A percentile compares a stretch with the other conserved stretches of the same genome.
Evolutionary conservation across 2,888 invertebrate genomes (phyloP).

Genomic region (Horisme vitalbata): DNA sequence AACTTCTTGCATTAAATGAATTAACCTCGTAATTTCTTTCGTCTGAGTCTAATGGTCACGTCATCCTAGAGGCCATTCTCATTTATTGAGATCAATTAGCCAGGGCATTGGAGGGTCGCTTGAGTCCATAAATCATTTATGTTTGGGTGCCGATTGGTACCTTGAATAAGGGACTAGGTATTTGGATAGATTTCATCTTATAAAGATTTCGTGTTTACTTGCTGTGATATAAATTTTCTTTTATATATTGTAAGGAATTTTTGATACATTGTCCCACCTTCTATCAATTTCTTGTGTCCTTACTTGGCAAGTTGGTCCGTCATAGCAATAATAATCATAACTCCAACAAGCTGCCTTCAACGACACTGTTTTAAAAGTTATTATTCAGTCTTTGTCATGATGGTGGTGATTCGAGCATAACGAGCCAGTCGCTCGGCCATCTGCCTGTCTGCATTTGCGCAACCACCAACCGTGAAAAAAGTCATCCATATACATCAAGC

Average conservation of each 20-base stretch:
- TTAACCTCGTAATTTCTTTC: constrained; percentile 70
- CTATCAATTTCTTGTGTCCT: neutral
- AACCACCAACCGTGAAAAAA: constrained; percentile 53
- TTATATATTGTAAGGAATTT: too few relatives aligned
- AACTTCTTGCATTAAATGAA: constrained; percentile 62
- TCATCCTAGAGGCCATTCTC: constrained; percentile 62
- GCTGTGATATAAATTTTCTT: too few relatives aligned
- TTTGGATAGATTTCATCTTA: neutral
- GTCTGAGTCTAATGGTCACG: constrained; percentile 58
- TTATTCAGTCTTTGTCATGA: constrained; percentile 35
- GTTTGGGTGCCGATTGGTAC: constrained; percentile 28
- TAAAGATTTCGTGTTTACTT: too few relatives aligned
- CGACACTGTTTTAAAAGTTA: constrained; percentile 29
- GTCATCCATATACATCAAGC: constrained; percentile 48
- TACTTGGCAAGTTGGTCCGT: neutral
- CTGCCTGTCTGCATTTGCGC: constrained; percentile 46
- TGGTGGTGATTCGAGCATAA: constrained; percentile 42
- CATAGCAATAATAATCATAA: neutral
- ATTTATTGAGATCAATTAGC: constrained; percentile 72
- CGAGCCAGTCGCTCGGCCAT: constrained; percentile 41
- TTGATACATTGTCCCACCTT: neutral
- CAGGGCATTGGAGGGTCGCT: constrained; percentile 32
- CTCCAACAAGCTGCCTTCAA: constrained; percentile 2
- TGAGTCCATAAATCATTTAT: constrained; percentile 35
- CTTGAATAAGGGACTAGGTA: constrained; percentile 1